Base-by-base conservation (phyloP, 2,888 invertebrate species). In the Luperina nickerlii region DNA sequence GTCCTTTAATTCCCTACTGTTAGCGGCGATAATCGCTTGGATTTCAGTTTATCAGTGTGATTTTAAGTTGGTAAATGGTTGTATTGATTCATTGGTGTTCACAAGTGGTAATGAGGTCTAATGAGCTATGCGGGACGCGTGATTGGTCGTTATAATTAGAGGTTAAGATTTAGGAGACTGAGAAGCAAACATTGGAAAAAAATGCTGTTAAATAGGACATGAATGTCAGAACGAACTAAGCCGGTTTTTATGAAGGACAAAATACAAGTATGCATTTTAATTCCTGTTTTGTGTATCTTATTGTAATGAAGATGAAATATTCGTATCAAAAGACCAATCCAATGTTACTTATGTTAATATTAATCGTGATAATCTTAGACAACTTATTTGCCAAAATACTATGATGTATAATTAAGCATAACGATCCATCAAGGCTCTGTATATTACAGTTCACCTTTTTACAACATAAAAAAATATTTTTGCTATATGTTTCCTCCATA, bases 81-180 rank as follows among this genome's bases (percentile, higher is more conserved):
- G 87, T 91, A 91, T 92, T 92, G 92, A 92, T 91, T 91, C 90
- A 89, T 91, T 89, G 90, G 88, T 89, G 89, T 87, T 88, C 90
- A 88, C 87, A 84, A 86, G 90, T 89, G 88, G 90, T 92, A 93
- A 93, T 93, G 89, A 91, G 90, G 73, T 90, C 91, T 93, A 93
- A 93, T 92, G 90, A 92, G 88, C 71, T 81, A 88, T 84, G 85
- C 93, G 93, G 85, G 90, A 82, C 86, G 79, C 86, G 86, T 92
- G 92, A 93, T 93, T 92, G 92, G 93, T 91, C 83, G 92, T 89
- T 89, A 89, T 91, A 86, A 92, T 92, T 91, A 91, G 91, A 86
- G 88, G 84, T 83, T 77, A 82, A 75, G 81, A 85, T 89, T 85
- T 86, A 70, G 76, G 73, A 80, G 76, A 82, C 73, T 74, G 69